phyloP scores from a whole-genome alignment of 2,888 invertebrate genomes.

The Aquatica leii region DNA sequence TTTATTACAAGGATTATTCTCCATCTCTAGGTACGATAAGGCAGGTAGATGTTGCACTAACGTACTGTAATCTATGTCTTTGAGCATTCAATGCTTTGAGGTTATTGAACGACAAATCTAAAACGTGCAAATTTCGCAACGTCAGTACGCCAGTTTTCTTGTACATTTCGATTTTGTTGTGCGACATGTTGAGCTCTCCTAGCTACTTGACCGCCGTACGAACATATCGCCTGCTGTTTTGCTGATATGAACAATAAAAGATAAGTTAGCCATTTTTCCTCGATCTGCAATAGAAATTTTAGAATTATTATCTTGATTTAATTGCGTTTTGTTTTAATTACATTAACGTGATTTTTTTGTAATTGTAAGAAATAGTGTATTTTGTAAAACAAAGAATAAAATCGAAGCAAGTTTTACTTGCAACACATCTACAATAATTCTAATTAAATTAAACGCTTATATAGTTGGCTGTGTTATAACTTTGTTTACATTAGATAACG shows the following conservation, averaged over 20 bases:
- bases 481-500: too few species aligned
- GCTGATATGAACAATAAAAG: constrained; percentile 6
- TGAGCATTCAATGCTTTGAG: too few species aligned
- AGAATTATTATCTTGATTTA: background rate
- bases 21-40: constrained; percentile 50
- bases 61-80: constrained; percentile 53
- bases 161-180: constrained; percentile 44
- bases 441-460: too few species aligned
- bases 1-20: constrained; percentile 52
- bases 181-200: constrained; percentile 51
- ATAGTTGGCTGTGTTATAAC: too few species aligned
- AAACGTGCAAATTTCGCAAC: constrained; percentile 52
- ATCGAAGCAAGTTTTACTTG: too few species aligned
- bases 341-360: too few species aligned
- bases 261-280: background rate
- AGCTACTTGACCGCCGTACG: constrained; percentile 59
- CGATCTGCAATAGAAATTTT: constrained; percentile 13
- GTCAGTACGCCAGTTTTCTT: constrained; percentile 53
- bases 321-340: too few species aligned
- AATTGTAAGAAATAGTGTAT: too few species aligned
- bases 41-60: constrained; percentile 52
- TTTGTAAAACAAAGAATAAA: too few species aligned
- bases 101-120: constrained; percentile 56
- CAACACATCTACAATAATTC: too few species aligned
- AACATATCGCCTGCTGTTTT: constrained; percentile 40